Evolutionary conservation across 2,113 vertebrate species (phyloP).

Genomic region (Anseranas semipalmata): DNA sequence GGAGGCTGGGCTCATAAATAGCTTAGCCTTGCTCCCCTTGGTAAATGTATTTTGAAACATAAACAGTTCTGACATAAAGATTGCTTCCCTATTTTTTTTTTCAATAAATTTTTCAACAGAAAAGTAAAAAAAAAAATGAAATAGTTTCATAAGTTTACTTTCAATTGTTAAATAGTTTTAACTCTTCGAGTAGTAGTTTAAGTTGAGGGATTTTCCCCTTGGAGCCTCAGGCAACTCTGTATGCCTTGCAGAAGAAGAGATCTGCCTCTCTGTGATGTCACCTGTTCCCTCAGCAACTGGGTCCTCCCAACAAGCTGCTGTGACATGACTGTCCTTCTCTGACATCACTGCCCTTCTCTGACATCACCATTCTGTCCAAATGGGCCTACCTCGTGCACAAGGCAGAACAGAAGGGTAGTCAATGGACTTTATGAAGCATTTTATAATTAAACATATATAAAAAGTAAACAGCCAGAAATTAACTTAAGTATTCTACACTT

Average conservation of each 20-base stretch:
- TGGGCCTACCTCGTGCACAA: neutral
- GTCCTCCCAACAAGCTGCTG: neutral
- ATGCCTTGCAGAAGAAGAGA: neutral
- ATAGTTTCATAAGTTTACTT: neutral
- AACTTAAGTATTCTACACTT: neutral
- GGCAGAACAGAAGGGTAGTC: neutral
- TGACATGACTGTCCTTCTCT: neutral
- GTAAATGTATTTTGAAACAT: neutral
- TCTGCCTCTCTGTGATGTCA: neutral
- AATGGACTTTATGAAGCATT: neutral
- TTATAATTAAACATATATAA: neutral
- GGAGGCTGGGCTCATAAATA: neutral
- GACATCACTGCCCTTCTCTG: neutral
- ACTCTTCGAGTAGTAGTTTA: neutral
- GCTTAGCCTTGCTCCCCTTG: neutral
- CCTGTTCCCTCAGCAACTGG: neutral
- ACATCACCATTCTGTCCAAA: neutral
- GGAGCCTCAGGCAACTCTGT: neutral
- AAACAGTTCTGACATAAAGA: neutral
- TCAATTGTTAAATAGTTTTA: neutral
- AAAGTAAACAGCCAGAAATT: neutral
- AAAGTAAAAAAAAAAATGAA: neutral
- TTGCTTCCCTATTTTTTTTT: neutral
- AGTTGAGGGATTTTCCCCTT: neutral
- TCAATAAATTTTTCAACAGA: neutral